Percentiles rank a stretch among this genome's conserved stretches.
Evolutionary conservation across 2,113 vertebrate species (phyloP).

Genomic region (Garra rufa): DNA sequence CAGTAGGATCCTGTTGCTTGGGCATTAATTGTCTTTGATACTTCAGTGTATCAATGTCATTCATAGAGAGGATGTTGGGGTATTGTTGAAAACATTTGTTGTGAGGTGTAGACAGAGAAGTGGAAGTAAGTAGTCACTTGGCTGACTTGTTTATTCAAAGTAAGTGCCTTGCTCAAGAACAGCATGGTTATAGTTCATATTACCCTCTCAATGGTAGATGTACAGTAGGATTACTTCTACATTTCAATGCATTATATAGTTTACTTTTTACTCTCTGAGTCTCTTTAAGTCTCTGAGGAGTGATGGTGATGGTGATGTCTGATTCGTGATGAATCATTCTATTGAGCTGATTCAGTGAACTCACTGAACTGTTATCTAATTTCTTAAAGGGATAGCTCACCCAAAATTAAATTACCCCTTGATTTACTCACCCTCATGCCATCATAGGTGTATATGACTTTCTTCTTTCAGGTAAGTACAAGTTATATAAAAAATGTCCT

Average conservation of each 20-base stretch:
- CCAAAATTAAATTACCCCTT: no score
- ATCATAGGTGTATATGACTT: no score
- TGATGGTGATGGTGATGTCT: no score
- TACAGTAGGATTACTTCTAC: not conserved
- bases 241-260: not conserved
- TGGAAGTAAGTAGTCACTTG: not conserved
- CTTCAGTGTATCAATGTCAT: constrained; percentile 31
- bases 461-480: no score
- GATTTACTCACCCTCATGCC: no score
- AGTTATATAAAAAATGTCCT: no score
- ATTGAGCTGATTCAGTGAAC: no score
- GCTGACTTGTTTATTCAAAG: not conserved
- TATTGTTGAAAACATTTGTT: constrained; percentile 9
- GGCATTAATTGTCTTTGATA: constrained; percentile 38
- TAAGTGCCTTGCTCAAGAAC: not conserved
- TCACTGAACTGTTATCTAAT: no score
- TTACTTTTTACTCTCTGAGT: not conserved
- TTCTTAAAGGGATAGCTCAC: no score
- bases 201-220: not conserved
- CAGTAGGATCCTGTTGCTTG: constrained; percentile 34
- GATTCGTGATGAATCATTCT: no score
- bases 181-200: not conserved
- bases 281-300: no score
- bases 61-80: not conserved
- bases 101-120: not conserved